A percentile compares a stretch with the other conserved stretches of the same genome.
phyloP scores from a whole-genome alignment of 2,113 vertebrate genomes.

The Tetrax tetrax region DNA sequence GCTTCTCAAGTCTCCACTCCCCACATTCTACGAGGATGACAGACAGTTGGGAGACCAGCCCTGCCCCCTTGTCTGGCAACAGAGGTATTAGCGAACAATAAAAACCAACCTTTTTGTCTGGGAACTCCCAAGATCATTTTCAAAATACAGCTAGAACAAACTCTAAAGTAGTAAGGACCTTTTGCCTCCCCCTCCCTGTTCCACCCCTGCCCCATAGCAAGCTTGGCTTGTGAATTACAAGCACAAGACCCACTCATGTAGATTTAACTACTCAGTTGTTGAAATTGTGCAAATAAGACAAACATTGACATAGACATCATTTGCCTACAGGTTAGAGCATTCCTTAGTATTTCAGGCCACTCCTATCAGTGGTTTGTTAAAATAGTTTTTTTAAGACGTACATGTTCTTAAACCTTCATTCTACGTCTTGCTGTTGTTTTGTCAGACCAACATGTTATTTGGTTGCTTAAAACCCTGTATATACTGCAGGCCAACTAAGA shows the following conservation, averaged over 20 bases:
- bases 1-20: not conserved
- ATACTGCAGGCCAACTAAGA: not conserved
- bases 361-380: not conserved
- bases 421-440: not conserved
- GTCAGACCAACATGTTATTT: not conserved
- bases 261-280: not conserved
- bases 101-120: not conserved
- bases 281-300: not conserved
- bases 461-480: not conserved
- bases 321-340: not conserved
- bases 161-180: not conserved
- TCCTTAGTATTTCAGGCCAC: not conserved
- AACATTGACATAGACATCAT: not conserved
- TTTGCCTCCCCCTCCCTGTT: not conserved
- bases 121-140: constrained; percentile 43
- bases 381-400: not conserved
- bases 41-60: constrained; percentile 17
- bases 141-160: constrained; percentile 1
- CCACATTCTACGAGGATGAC: not conserved
- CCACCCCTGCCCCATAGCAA: not conserved
- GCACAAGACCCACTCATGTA: not conserved
- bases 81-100: not conserved
- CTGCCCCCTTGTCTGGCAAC: constrained; percentile 24
- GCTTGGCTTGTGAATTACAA: not conserved
- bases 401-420: not conserved